phyloP scores from a whole-genome alignment of 2,113 vertebrate species.

The Patagioenas fasciata region DNA sequence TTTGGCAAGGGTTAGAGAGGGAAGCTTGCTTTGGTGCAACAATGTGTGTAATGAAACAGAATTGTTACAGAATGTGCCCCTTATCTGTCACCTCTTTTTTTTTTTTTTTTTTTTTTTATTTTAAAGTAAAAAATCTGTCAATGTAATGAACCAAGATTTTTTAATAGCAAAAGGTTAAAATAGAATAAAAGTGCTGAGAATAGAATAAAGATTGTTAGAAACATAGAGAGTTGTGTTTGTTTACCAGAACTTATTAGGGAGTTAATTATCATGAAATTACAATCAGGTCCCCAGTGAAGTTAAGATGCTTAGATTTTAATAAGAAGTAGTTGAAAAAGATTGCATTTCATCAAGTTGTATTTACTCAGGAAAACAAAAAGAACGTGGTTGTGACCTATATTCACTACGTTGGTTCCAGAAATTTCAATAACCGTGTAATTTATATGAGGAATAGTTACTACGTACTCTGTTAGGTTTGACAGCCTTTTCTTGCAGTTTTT shows the following conservation, averaged over 20 bases:
- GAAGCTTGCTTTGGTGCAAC: neutral
- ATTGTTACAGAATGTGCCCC: neutral
- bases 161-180: neutral
- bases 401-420: neutral
- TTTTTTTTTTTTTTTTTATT: neutral
- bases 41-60: neutral
- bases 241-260: neutral
- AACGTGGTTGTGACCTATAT: neutral
- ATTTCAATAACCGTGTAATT: neutral
- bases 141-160: neutral
- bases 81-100: neutral
- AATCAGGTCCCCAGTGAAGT: neutral
- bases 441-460: neutral
- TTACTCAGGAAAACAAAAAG: neutral
- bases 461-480: neutral
- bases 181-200: neutral
- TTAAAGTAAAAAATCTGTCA: neutral
- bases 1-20: neutral
- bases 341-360: neutral
- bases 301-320: neutral
- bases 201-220: neutral
- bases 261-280: neutral
- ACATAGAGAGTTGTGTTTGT: neutral
- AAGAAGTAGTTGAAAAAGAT: neutral
- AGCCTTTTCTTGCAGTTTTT: neutral